A percentile compares a stretch with the other conserved stretches of the same genome.
Conservation (phyloP, 2,113 vertebrate species). For the Pavo muticus region DNA sequence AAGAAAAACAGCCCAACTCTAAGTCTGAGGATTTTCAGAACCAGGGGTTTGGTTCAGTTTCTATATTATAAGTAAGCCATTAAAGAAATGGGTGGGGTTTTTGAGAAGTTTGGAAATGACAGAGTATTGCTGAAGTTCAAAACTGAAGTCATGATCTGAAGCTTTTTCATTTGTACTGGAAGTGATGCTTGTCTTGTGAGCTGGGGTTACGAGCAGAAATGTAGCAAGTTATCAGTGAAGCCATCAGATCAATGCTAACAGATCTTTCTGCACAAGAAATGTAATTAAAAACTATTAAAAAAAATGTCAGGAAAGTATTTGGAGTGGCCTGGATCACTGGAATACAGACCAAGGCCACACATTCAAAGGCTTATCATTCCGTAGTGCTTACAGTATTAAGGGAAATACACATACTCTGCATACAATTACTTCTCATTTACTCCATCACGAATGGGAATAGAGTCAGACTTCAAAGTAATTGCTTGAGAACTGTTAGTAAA, state of each 20-base stretch:
- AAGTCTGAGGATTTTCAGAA: background rate
- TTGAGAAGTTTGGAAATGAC: background rate
- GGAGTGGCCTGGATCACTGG: background rate
- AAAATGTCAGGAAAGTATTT: background rate
- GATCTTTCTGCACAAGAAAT: background rate
- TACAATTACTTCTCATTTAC: background rate
- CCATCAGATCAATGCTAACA: rapidly evolving
- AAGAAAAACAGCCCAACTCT: background rate
- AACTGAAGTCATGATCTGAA: background rate
- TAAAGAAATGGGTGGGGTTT: background rate
- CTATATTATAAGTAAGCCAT: background rate
- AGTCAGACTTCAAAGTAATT: background rate
- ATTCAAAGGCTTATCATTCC: background rate
- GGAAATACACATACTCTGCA: background rate
- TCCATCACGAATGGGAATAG: background rate
- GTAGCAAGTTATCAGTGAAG: background rate
- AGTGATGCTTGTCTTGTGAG: background rate
- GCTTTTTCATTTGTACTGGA: background rate
- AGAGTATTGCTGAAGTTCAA: background rate
- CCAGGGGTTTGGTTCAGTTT: background rate
- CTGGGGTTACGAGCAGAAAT: background rate
- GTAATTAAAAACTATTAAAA: background rate
- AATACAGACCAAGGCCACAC: background rate
- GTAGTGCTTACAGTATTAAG: background rate
- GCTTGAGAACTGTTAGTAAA: background rate